A percentile compares a stretch with the other conserved stretches of the same genome.
These are phyloP conservation scores for Cyclophora punctaria DNA, from an alignment of 2,888 invertebrate genomes.

Conservation along the genomic window DNA sequence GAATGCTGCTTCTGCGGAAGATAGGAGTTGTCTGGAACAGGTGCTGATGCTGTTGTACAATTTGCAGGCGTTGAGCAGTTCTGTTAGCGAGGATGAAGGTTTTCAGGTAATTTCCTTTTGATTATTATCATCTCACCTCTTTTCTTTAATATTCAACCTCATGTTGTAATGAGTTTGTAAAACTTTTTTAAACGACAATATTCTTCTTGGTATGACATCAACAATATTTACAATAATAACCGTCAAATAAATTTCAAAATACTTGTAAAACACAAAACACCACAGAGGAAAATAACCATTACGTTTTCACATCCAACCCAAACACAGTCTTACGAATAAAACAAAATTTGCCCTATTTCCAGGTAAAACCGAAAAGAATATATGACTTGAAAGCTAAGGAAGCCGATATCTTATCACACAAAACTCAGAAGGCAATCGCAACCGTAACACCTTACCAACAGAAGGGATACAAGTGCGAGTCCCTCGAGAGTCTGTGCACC, in stretches of 20 bases:
- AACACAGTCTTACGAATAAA: background rate
- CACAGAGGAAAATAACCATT: too few species aligned
- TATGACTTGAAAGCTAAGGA: conserved; percentile 62
- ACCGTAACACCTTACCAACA: conserved; percentile 78
- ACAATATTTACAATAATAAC: background rate
- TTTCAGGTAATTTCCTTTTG: conserved; percentile 53
- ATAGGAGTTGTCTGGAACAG: conserved; percentile 78
- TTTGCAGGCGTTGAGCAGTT: conserved; percentile 73
- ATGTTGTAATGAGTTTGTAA: too few species aligned
- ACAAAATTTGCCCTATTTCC: conserved; percentile 22
- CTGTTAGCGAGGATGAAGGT: conserved; percentile 72
- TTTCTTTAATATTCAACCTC: too few species aligned
- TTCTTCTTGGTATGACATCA: too few species aligned
- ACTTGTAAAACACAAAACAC: too few species aligned
- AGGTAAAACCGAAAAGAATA: conserved; percentile 64
- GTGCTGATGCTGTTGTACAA: conserved; percentile 77
- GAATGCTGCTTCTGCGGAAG: conserved; percentile 70
- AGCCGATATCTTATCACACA: conserved; percentile 54
- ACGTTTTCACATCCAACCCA: background rate
- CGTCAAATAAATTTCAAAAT: too few species aligned
- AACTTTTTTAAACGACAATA: too few species aligned
- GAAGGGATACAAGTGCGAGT: conserved; percentile 65
- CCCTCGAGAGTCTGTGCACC: conserved; percentile 59
- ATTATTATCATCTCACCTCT: too few species aligned
- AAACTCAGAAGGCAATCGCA: conserved; percentile 75